phyloP scores from a whole-genome alignment of 2,797 vertebrate genomes.

The Sparus aurata region DNA sequence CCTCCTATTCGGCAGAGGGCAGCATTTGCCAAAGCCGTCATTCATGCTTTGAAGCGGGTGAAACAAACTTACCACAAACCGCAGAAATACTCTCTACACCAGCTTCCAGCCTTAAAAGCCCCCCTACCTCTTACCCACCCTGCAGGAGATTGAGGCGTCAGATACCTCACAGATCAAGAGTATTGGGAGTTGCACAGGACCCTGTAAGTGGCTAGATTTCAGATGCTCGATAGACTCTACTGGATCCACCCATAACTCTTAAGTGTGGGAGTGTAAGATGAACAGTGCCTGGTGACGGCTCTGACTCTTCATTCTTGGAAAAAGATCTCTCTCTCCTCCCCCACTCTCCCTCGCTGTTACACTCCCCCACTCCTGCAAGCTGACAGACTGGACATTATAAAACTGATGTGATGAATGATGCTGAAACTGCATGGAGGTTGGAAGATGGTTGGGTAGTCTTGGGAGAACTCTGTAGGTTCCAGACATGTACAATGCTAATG shows the following conservation, averaged over 20 bases:
- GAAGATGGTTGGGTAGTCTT: slow-evolving; percentile 62
- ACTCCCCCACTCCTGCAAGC: slow-evolving; percentile 62
- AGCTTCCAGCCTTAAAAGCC: slow-evolving; percentile 89
- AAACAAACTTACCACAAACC: slow-evolving; percentile 67
- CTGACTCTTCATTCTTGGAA: slow-evolving; percentile 64
- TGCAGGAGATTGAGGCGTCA: slow-evolving; percentile 68
- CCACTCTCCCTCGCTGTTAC: slow-evolving; percentile 40
- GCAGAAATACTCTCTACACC: slow-evolving; percentile 78
- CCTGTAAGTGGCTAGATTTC: slow-evolving; percentile 47
- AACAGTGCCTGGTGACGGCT: slow-evolving; percentile 74
- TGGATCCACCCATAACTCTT: slow-evolving; percentile 66
- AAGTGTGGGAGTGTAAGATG: slow-evolving; percentile 51
- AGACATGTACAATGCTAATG: slow-evolving; percentile 86
- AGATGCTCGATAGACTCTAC: slow-evolving; percentile 47
- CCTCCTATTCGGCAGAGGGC: slow-evolving; percentile 68
- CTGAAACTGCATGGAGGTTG: slow-evolving; percentile 74
- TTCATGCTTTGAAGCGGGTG: slow-evolving; percentile 73
- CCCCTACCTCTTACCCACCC: slow-evolving; percentile 78
- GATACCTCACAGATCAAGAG: slow-evolving; percentile 70
- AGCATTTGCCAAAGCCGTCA: slow-evolving; percentile 77
- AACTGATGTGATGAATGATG: slow-evolving; percentile 70
- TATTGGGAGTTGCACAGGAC: slow-evolving; percentile 74
- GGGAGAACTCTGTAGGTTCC: slow-evolving; percentile 85
- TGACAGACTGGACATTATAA: slow-evolving; percentile 74
- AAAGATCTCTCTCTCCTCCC: background rate